Conservation (phyloP, 1,140 invertebrate species). For the Ruditapes philippinarum region DNA sequence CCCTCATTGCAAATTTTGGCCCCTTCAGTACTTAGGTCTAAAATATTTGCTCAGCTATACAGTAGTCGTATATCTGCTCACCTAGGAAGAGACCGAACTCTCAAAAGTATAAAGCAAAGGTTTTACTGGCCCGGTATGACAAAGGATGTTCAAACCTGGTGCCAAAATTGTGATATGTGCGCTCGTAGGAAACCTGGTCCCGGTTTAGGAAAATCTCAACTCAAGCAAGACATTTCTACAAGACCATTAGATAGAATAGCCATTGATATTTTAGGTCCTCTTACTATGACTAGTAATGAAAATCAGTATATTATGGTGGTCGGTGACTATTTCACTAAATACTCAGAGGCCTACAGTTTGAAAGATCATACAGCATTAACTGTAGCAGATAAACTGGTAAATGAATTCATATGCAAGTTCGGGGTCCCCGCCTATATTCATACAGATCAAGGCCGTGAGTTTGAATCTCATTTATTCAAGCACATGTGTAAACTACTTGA, state of each 20-base stretch:
- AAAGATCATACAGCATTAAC: conserved; percentile 66
- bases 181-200: too few species aligned
- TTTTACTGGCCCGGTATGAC: too few species aligned
- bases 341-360: conserved; percentile 67
- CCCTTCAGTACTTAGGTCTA: not conserved
- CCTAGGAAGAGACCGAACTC: too few species aligned
- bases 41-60: not conserved
- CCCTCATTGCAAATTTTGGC: not conserved
- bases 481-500: conserved; percentile 44
- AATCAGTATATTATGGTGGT: conserved; percentile 76
- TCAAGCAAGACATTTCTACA: too few species aligned
- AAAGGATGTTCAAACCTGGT: too few species aligned
- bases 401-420: conserved; percentile 64
- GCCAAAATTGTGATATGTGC: too few species aligned
- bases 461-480: conserved; percentile 49
- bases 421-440: conserved; percentile 51
- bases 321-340: conserved; percentile 74
- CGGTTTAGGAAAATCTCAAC: too few species aligned
- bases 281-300: conserved; percentile 43
- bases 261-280: conserved; percentile 52
- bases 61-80: too few species aligned
- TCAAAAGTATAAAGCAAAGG: too few species aligned
- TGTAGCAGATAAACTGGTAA: conserved; percentile 63
- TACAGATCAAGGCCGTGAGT: conserved; percentile 57
- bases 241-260: conserved; percentile 35